Percentiles rank a stretch among this genome's conserved stretches.
Evolutionary conservation across 1,140 invertebrate genomes (phyloP).

Genomic region (Yoshiicerus persimilis): DNA sequence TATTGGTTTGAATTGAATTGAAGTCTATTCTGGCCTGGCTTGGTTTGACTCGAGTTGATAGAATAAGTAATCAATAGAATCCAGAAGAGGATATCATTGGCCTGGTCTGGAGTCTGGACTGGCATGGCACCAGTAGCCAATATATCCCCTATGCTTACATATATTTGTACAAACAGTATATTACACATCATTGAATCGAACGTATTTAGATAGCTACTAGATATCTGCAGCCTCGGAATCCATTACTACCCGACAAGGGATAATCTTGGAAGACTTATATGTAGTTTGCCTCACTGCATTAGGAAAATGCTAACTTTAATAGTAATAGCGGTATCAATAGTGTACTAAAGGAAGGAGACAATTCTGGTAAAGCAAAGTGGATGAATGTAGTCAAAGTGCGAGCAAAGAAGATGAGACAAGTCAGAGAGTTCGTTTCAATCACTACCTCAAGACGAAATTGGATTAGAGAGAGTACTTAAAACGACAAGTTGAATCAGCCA

Average conservation of each 20-base stretch:
- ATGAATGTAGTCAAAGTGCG: not conserved
- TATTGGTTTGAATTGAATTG: not conserved
- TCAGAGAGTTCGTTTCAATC: not conserved
- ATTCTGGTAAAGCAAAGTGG: not conserved
- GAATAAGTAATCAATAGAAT: conserved; percentile 4
- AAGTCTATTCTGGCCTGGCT: not conserved
- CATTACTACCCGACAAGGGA: not conserved
- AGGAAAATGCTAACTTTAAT: not conserved
- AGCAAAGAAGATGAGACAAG: not conserved
- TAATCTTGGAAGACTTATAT: not conserved
- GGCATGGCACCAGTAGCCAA: too few species aligned
- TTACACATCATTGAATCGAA: not conserved
- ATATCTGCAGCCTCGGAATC: not conserved
- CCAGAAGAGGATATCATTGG: not conserved
- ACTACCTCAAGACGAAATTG: conserved; percentile 17
- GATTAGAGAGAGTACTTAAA: conserved; percentile 34
- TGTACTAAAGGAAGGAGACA: not conserved
- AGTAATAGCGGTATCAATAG: not conserved
- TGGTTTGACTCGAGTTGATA: not conserved
- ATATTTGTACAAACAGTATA: not conserved
- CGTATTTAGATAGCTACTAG: not conserved
- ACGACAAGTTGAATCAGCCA: conserved; percentile 35
- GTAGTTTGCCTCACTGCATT: not conserved
- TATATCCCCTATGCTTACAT: too few species aligned
- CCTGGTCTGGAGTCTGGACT: too few species aligned